Percentiles rank a stretch among this genome's conserved stretches.
Evolutionary conservation across 1,140 invertebrate species (phyloP).

Genomic region (Saxidomus purpurata): DNA sequence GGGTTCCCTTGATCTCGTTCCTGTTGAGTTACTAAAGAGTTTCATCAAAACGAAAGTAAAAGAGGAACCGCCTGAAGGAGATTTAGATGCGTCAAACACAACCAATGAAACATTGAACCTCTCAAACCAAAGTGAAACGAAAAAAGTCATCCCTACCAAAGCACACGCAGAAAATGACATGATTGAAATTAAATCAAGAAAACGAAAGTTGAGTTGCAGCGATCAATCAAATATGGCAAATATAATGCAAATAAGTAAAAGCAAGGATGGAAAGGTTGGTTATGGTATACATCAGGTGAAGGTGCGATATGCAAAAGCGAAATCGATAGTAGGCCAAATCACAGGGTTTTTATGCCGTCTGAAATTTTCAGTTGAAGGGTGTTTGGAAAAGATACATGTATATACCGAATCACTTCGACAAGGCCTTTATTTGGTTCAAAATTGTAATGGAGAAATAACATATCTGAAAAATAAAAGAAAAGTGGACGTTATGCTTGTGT

Average conservation of each 20-base stretch:
- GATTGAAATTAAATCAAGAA: background rate
- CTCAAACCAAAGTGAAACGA: background rate
- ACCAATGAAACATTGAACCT: background rate
- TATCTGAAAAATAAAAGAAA: background rate
- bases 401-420: background rate
- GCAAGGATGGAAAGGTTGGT: background rate
- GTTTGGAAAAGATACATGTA: background rate
- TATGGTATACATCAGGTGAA: slow-evolving; percentile 4
- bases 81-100: background rate
- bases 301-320: background rate
- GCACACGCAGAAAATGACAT: background rate
- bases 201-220: background rate
- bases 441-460: background rate
- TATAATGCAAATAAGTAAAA: slow-evolving; percentile 42
- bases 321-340: background rate
- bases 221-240: slow-evolving; percentile 8
- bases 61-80: background rate
- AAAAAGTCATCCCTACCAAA: too few relatives aligned
- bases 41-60: background rate
- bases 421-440: slow-evolving; percentile 13
- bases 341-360: slow-evolving; percentile 10
- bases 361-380: background rate
- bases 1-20: background rate
- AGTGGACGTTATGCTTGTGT: background rate
- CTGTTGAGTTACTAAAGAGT: background rate